Conservation (phyloP, 2,797 vertebrate species). For the Pseudomugil gertrudae region DNA sequence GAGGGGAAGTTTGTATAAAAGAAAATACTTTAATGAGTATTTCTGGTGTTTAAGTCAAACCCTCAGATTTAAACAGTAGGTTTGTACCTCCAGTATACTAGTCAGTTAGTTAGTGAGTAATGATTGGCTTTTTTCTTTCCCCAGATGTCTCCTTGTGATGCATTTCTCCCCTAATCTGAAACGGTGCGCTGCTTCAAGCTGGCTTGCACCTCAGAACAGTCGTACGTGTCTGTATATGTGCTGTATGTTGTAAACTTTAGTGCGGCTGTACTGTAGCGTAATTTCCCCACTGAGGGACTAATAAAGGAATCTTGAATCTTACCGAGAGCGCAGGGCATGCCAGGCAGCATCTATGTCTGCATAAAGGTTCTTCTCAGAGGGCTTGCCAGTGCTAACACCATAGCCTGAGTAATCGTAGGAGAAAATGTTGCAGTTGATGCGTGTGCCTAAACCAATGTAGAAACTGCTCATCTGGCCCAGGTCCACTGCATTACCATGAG, state of each 20-base stretch:
- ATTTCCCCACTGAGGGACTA: too few relatives aligned
- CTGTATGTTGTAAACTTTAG: too few relatives aligned
- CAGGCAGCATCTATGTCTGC: constrained; percentile 96
- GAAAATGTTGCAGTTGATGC: constrained; percentile 98
- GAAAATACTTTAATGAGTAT: constrained; percentile 6
- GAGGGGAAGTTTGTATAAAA: too few relatives aligned
- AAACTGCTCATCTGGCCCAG: constrained; percentile 99
- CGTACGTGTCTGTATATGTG: too few relatives aligned
- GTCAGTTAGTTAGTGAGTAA: too few relatives aligned
- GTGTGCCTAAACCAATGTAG: constrained; percentile 94
- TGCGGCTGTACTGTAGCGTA: too few relatives aligned
- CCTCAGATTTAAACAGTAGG: neutral
- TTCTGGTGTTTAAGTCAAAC: constrained; percentile 15
- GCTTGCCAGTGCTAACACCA: constrained; percentile 92
- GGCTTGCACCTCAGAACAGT: too few relatives aligned
- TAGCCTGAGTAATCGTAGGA: constrained; percentile 99
- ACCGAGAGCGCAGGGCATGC: constrained; percentile 95
- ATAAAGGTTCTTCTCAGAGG: constrained; percentile 96
- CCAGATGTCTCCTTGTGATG: too few relatives aligned
- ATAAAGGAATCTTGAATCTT: too few relatives aligned
- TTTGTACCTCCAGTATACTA: constrained; percentile 19
- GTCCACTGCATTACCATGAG: constrained; percentile 96
- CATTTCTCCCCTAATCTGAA: too few relatives aligned
- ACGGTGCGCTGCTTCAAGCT: too few relatives aligned
- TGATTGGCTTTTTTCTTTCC: too few relatives aligned